Conservation (phyloP, 2,797 vertebrate species). For the Xenops minutus region DNA sequence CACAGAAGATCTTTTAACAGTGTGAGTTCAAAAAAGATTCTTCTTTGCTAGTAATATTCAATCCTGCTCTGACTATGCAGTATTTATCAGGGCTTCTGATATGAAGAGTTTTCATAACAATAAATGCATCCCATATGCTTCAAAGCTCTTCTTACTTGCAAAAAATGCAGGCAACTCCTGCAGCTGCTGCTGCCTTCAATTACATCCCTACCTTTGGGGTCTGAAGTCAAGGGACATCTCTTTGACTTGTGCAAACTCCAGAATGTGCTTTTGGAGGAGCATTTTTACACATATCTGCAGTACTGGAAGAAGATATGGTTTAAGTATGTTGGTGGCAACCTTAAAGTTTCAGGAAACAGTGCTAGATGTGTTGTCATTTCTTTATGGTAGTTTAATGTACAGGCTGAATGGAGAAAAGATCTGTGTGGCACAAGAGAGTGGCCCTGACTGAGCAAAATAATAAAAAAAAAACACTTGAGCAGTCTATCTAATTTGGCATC, state of each 20-base stretch:
- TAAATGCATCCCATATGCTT: conserved; percentile 12
- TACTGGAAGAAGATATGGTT: rapidly evolving
- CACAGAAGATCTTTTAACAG: background rate
- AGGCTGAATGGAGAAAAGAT: background rate
- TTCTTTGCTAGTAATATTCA: background rate
- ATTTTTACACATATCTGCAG: background rate
- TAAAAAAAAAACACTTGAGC: background rate
- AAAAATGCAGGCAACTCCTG: background rate
- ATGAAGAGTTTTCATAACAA: conserved; percentile 4
- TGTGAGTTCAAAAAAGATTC: background rate
- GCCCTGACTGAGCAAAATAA: background rate
- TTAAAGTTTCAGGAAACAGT: background rate
- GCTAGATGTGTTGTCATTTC: rapidly evolving
- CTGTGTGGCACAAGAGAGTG: background rate
- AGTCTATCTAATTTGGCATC: background rate
- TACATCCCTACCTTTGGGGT: background rate
- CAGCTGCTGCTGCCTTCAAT: background rate
- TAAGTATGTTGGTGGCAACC: rapidly evolving
- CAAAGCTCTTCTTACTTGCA: background rate
- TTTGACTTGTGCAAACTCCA: background rate
- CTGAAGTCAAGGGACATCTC: background rate
- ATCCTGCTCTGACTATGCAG: background rate
- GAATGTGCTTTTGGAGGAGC: rapidly evolving
- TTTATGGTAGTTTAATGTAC: background rate
- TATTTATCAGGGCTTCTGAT: background rate